A percentile compares a stretch with the other conserved stretches of the same genome.
Evolutionary conservation across 92 coral and sea anemone species (phyloP).

Genomic region (Porites cylindrica): DNA sequence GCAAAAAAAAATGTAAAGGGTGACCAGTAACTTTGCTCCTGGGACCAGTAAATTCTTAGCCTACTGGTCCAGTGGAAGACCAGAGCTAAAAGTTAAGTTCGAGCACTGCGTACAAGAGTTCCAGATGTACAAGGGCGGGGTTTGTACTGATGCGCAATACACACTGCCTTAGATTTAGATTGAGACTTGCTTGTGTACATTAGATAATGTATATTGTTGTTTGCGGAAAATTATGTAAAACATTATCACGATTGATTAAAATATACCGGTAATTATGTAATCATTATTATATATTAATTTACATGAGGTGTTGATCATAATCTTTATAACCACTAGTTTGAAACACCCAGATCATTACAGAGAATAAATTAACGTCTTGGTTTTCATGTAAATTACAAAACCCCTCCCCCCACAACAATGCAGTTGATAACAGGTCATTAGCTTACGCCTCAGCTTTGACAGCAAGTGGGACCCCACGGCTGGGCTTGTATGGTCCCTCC

Average conservation of each 20-base stretch:
- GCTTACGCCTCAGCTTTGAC: conserved; percentile 81
- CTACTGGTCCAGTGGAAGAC: too few relatives aligned
- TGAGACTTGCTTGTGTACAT: too few relatives aligned
- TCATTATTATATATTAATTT: too few relatives aligned
- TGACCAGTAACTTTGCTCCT: too few relatives aligned
- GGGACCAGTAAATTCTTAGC: too few relatives aligned
- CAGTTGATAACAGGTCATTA: neutral
- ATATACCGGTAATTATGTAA: neutral
- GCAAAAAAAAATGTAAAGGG: too few relatives aligned
- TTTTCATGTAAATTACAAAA: neutral
- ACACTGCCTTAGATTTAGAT: neutral
- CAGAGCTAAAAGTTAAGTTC: too few relatives aligned
- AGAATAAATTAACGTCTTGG: neutral
- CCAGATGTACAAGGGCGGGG: too few relatives aligned
- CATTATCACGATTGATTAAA: neutral
- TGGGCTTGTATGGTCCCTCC: conserved; percentile 88
- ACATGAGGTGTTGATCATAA: neutral
- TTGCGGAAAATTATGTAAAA: too few relatives aligned
- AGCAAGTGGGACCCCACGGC: conserved; percentile 96
- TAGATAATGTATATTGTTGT: neutral
- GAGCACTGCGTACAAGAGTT: too few relatives aligned
- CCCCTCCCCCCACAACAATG: neutral
- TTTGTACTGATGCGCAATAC: neutral
- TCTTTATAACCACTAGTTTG: neutral
- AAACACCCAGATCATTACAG: neutral